These are phyloP conservation scores for Monomorium pharaonis DNA, from an alignment of 1,140 invertebrate species.

Conservation along the genomic window DNA sequence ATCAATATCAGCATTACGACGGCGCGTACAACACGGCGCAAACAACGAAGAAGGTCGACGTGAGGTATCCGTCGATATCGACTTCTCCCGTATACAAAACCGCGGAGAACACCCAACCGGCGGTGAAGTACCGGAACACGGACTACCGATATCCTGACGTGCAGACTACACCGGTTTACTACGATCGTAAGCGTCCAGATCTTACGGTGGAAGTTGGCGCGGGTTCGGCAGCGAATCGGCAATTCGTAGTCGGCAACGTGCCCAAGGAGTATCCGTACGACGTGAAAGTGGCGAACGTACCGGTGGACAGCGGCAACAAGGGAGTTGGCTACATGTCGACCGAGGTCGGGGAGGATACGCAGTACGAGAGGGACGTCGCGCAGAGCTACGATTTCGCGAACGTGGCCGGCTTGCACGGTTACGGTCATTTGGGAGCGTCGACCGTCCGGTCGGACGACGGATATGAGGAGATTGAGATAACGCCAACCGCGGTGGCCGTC, in stretches of 20 bases:
- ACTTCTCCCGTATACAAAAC: slow-evolving; percentile 71
- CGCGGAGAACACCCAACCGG: slow-evolving; percentile 71
- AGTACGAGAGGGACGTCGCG: slow-evolving; percentile 65
- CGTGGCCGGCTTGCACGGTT: slow-evolving; percentile 43
- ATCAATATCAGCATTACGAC: slow-evolving; percentile 76
- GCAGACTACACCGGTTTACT: slow-evolving; percentile 75
- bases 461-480: slow-evolving; percentile 79
- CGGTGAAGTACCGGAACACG: slow-evolving; percentile 78
- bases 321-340: slow-evolving; percentile 29
- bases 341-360: slow-evolving; percentile 37
- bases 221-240: slow-evolving; percentile 73
- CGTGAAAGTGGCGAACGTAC: slow-evolving; percentile 36
- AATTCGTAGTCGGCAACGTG: slow-evolving; percentile 82
- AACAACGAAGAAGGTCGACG: slow-evolving; percentile 68
- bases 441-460: slow-evolving; percentile 65
- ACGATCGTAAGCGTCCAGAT: slow-evolving; percentile 74
- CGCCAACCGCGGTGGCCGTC: slow-evolving; percentile 81
- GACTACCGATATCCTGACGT: slow-evolving; percentile 81
- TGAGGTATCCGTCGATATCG: slow-evolving; percentile 61
- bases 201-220: slow-evolving; percentile 48
- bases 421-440: slow-evolving; percentile 42
- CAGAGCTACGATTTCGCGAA: slow-evolving; percentile 73
- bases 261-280: slow-evolving; percentile 79
- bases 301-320: slow-evolving; percentile 18
- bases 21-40: slow-evolving; percentile 70